These are phyloP conservation scores for Telenomus remus DNA, from an alignment of 1,140 invertebrate genomes.

Conservation along the genomic window DNA sequence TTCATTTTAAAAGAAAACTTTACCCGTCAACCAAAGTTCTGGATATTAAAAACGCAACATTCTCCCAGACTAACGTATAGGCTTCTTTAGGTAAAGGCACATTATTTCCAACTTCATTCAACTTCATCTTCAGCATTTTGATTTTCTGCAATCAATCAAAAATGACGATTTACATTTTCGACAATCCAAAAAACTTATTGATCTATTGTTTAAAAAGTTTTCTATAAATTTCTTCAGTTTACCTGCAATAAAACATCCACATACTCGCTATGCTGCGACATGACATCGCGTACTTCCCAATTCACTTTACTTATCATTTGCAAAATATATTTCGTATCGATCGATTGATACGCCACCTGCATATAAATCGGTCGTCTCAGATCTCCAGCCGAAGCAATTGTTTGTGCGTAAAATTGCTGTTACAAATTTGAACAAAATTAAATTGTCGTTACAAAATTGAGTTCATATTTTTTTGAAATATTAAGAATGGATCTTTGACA, in stretches of 20 bases:
- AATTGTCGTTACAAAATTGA: conserved; percentile 3
- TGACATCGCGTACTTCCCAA: conserved; percentile 97
- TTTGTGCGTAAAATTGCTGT: conserved; percentile 86
- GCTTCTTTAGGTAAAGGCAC: conserved; percentile 84
- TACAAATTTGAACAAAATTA: conserved; percentile 17
- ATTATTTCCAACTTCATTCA: conserved; percentile 81
- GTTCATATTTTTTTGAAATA: neutral
- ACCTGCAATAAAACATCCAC: conserved; percentile 83
- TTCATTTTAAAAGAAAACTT: conserved; percentile 56
- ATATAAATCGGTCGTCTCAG: conserved; percentile 90
- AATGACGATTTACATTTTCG: neutral
- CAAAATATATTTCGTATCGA: conserved; percentile 88
- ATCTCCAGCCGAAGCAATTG: conserved; percentile 82
- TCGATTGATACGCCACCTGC: conserved; percentile 84
- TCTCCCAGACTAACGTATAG: conserved; percentile 87
- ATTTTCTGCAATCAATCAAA: conserved; percentile 78
- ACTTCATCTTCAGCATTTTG: conserved; percentile 84
- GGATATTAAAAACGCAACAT: conserved; percentile 88
- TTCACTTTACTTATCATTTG: conserved; percentile 92
- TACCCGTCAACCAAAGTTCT: conserved; percentile 94
- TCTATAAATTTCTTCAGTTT: too few species aligned
- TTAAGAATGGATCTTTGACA: too few species aligned
- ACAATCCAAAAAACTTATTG: too few species aligned
- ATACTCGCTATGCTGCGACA: conserved; percentile 95
- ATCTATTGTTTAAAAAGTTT: too few species aligned